Percentiles rank a stretch among this genome's conserved stretches.
Evolutionary conservation across 2,797 vertebrate species (phyloP).

Genomic region (Syngnathus rostellatus): DNA sequence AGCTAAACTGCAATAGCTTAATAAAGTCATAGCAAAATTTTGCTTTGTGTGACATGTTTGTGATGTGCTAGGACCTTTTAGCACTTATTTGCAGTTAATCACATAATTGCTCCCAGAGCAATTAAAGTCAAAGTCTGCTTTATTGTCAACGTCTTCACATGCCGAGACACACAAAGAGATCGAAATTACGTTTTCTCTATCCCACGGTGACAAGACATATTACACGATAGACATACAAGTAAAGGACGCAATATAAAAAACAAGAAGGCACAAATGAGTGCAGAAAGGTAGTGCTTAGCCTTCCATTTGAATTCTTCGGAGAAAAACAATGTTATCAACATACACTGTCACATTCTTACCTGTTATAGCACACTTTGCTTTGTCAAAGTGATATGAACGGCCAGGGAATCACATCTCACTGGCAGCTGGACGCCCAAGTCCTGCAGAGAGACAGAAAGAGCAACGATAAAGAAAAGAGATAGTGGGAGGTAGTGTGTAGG

Average conservation of each 20-base stretch:
- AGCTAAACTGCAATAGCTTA: background rate
- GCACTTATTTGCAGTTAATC: background rate
- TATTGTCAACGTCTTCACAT: no score
- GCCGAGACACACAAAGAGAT: no score
- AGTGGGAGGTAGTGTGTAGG: constrained; percentile 13
- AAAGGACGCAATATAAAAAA: no score
- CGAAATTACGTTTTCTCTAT: no score
- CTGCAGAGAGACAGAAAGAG: constrained; percentile 34
- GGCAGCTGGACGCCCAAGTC: constrained; percentile 47
- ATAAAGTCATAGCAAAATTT: background rate
- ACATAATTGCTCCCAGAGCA: background rate
- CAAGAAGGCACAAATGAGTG: no score
- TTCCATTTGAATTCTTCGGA: background rate
- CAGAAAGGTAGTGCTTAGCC: background rate
- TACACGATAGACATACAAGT: no score
- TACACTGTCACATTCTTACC: constrained; percentile 40
- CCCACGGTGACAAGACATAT: no score
- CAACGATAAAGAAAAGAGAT: constrained; percentile 1
- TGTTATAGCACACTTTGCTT: constrained; percentile 42
- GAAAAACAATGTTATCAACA: constrained; percentile 6
- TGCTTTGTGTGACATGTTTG: background rate
- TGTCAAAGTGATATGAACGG: constrained; percentile 44
- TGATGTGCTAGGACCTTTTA: background rate
- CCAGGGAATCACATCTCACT: constrained; percentile 67
- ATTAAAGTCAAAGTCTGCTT: background rate